Base-by-base conservation (phyloP, 2,797 vertebrate species). In the Sus cebifrons region DNA sequence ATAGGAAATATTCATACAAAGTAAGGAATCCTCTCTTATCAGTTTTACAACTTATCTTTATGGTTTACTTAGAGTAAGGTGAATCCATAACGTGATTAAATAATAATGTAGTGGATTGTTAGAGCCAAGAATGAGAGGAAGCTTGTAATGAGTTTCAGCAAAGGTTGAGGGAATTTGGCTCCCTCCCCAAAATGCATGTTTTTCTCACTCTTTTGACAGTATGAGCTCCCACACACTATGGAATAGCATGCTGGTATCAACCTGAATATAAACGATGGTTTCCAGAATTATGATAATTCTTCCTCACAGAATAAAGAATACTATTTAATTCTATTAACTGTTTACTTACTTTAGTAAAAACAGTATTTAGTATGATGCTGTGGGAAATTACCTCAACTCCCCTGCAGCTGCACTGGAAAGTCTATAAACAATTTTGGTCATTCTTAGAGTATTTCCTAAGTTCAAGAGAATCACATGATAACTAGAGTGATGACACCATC, bases 21-120 rank as follows among this genome's bases (percentile, higher is more conserved):
- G n/a, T 83, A 86, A 96, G 14, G 70, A 85, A 86, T 87, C 79
- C 54, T 73, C 68, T 91, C 93, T 89, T 83, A 93, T 93, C 82
- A 93, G 27, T 90, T 97, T 89, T 82, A 25, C 54, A 93, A 92
- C 44, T 91, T 93, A 96, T 85, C 23, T 85, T 91, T 96, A 86
- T 78, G 44, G 10, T 95, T 95, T 95, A 32, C 18, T 78, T 87
- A 91, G 62, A 91, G 64, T 62, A 91, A 87, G 21, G 86, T 95
- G 32, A 82, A 79, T 90, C 74, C 90, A 13, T 56, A 94, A 36
- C 23, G 32, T 58, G 70, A 94, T 94, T 94, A 96, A 96, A 96
- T 83, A 96, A 94, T 94, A 94, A 97, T 94, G 54, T n/a, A 70
- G 60, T 15, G 14, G 93, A 85, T 2, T 68, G 36, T 73, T 70